Base-by-base conservation (phyloP, 1,140 invertebrate species). In the Agrilus planipennis region DNA sequence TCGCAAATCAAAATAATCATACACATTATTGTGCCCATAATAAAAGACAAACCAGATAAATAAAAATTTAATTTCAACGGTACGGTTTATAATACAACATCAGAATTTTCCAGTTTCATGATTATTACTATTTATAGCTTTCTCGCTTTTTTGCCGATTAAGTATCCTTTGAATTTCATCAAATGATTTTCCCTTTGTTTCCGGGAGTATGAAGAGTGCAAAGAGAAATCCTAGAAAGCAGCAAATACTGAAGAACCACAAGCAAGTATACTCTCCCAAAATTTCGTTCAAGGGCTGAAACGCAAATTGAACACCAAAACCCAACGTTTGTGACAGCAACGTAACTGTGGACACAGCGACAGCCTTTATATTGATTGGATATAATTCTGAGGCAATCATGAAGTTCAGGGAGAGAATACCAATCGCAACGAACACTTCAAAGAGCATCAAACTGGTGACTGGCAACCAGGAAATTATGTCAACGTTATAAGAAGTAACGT, bases 311-410 rank as follows among this genome's bases (percentile, higher is more conserved):
- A 81, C 68, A 3, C 82, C 52, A 51, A 87, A 87, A 36, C 77
- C 76, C 44, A 73, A 72, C 4, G 75, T 48, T 55, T 79, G 84
- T 25, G 77, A 77, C 43, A 71, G 72, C 34, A 76, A 64, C 17
- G 81, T 75, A 1, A 73, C 71, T 27, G 82, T 58, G 27, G 76
- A 77, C n/a, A 75, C 74, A 10, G 81, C 80, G 32, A 73, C 63
- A 27, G 75, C 69, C 50, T 79, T 76, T 10, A 79, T 69, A 50
- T 76, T 73, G 0, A 72, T 71, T 1, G 81, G 75, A 57, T 84
- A 83, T 48, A 83, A 64, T 63, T 86, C 81, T 23, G 79, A 73
- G 47, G 79, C 74, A 30, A 83, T 65, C 7, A 78, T 72, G 60
- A 73, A 76, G 0, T 81, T 79, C n/a, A 84, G 71, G 0, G 79